Evolutionary conservation across 2,113 vertebrate species (phyloP), one percentile per base, ranked within the genome.

Genomic region (Syrrhaptes paradoxus): DNA sequence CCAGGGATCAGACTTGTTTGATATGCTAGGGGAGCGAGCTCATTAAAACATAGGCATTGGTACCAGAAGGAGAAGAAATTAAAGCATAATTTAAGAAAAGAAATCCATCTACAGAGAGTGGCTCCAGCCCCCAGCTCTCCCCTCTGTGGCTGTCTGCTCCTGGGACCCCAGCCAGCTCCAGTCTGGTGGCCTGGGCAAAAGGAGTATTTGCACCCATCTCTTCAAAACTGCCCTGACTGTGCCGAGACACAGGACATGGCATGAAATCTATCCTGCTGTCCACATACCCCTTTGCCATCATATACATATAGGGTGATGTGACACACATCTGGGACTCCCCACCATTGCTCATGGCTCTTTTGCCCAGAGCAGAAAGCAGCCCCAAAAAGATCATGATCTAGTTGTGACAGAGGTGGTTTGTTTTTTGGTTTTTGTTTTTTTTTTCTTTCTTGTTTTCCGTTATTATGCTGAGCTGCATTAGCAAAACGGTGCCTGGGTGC

Each of bases 61-160:
- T 85, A 96, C 86, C 93, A 95, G 90, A 76, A 97, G 94, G 86
- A 90, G 73, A 96, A 88, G 91, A 96, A 97, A 97, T 97, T 90
- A 97, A 95, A 97, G 91, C 80, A 84, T 95, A 93, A 96, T 93
- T 93, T 96, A 80, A 92, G 93, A 62, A 93, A 95, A 95, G 72
- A 77, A 95, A 84, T 32, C 72, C 57, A 45, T 66, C 80, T 22
- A 48, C 0, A 0, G 67, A 78, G 72, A 5, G 4, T 31, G 26
- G 61, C 79, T 90, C 72, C 76, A 80, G 63, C 63, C 59, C 76
- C 51, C 20, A 8, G 48, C 2, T 4, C 51, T 94, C 63, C 76
- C 32, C 20, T 4, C 20, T 2, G 6, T 34, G 77, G 58, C 38
- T 82, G 43, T 14, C 29, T 29, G 41, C 58, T 79, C 71, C 59